Percentiles rank a stretch among this genome's conserved stretches.
Conservation (phyloP, 2,797 vertebrate species). For the Phoeniculus purpureus region DNA sequence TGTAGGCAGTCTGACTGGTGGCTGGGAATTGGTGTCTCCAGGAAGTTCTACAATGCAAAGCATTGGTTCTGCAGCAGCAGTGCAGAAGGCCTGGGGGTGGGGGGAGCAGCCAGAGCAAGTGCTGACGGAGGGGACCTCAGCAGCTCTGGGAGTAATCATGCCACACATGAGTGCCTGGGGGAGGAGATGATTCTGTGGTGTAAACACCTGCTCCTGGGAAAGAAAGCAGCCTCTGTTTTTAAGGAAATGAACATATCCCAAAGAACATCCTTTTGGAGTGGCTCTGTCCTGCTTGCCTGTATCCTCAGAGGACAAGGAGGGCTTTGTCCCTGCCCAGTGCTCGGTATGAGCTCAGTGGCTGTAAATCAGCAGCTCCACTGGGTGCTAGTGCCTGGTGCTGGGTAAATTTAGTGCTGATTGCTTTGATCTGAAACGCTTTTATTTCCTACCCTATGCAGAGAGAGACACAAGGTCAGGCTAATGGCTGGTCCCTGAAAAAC, state of each 20-base stretch:
- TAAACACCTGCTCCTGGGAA: neutral
- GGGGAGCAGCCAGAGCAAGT: neutral
- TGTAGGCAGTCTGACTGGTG: neutral
- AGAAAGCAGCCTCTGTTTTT: neutral
- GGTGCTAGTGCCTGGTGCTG: neutral
- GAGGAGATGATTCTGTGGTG: fast-evolving
- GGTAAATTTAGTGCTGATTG: neutral
- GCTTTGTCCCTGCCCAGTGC: constrained; percentile 7
- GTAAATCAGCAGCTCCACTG: neutral
- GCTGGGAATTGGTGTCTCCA: neutral
- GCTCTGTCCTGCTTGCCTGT: neutral
- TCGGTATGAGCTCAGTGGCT: constrained; percentile 40
- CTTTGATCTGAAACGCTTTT: constrained; percentile 53
- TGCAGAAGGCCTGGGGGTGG: fast-evolving
- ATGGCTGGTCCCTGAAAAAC: constrained; percentile 44
- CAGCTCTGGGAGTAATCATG: neutral
- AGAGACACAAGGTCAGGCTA: constrained; percentile 49
- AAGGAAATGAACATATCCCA: neutral
- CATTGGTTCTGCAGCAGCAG: neutral
- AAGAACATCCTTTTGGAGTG: neutral
- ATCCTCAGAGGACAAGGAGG: neutral
- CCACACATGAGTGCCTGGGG: neutral
- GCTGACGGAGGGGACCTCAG: fast-evolving
- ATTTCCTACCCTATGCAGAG: constrained; percentile 20
- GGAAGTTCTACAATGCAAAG: neutral